These are phyloP conservation scores for Ariopsis seemanni DNA, from an alignment of 2,113 vertebrate genomes.

Conservation along the genomic window DNA sequence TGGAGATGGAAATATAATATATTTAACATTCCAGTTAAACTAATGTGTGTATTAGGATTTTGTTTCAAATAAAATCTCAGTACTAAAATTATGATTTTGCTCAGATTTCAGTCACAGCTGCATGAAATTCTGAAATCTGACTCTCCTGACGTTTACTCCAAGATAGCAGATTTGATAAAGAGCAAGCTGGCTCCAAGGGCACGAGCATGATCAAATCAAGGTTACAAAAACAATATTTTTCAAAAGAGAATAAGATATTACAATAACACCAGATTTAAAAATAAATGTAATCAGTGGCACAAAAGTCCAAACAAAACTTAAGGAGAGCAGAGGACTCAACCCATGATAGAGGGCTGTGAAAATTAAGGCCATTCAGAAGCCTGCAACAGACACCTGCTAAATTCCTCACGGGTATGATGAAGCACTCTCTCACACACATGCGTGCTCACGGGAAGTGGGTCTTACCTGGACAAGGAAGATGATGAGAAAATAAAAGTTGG, in stretches of 20 bases:
- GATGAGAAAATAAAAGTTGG: constrained; percentile 99
- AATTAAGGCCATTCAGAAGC: neutral
- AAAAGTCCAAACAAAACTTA: neutral
- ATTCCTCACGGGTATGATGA: neutral
- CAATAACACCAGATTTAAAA: neutral
- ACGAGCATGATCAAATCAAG: constrained; percentile 16
- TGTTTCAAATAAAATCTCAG: neutral
- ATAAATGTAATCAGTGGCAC: neutral
- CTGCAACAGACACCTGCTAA: neutral
- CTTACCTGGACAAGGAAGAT: constrained; percentile 99
- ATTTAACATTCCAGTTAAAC: neutral
- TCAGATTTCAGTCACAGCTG: neutral
- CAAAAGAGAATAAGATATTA: neutral
- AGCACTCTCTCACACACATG: neutral
- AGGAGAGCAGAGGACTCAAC: neutral
- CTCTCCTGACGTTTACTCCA: neutral
- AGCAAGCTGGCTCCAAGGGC: neutral
- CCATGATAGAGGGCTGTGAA: neutral
- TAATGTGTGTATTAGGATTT: neutral
- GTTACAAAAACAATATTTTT: constrained; percentile 13
- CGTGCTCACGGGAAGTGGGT: neutral
- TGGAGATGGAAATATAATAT: neutral
- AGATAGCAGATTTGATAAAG: constrained; percentile 16
- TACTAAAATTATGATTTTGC: neutral
- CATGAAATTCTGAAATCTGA: neutral